phyloP scores from a whole-genome alignment of 2,888 invertebrate species.

The Meteorus cinctellus region DNA sequence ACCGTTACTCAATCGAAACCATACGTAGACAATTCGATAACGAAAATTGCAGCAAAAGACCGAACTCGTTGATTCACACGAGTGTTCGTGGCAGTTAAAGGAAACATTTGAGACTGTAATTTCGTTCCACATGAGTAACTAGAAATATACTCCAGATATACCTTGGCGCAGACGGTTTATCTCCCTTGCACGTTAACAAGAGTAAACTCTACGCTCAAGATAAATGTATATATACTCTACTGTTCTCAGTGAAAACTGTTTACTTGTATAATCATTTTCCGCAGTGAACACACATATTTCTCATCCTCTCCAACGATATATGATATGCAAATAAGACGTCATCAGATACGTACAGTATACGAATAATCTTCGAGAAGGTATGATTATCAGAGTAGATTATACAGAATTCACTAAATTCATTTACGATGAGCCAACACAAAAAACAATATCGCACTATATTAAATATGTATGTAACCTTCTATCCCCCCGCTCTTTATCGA shows the following conservation, averaged over 20 bases:
- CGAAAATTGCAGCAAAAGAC: conserved; percentile 26
- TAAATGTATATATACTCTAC: neutral
- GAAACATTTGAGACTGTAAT: conserved; percentile 16
- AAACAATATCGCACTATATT: too few relatives aligned
- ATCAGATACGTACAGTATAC: neutral
- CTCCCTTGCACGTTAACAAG: conserved; percentile 17
- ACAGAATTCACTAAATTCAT: too few relatives aligned
- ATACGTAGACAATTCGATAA: conserved; percentile 29
- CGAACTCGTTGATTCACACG: conserved; percentile 23
- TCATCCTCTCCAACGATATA: neutral
- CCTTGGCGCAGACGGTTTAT: conserved; percentile 18
- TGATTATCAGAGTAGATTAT: too few relatives aligned
- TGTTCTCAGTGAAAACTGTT: neutral
- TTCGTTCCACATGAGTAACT: conserved; percentile 21
- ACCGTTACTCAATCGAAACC: conserved; percentile 24
- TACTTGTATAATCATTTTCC: conserved; percentile 3
- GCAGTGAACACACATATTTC: neutral
- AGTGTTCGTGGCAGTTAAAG: conserved; percentile 23
- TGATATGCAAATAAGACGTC: neutral
- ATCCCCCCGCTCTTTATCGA: too few relatives aligned
- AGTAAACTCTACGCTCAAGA: neutral
- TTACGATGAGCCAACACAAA: too few relatives aligned
- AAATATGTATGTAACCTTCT: too few relatives aligned
- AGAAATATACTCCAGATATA: conserved; percentile 18
- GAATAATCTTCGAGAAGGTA: too few relatives aligned